Evolutionary conservation across 2,888 invertebrate genomes (phyloP).

Genomic region (Neria commutata): DNA sequence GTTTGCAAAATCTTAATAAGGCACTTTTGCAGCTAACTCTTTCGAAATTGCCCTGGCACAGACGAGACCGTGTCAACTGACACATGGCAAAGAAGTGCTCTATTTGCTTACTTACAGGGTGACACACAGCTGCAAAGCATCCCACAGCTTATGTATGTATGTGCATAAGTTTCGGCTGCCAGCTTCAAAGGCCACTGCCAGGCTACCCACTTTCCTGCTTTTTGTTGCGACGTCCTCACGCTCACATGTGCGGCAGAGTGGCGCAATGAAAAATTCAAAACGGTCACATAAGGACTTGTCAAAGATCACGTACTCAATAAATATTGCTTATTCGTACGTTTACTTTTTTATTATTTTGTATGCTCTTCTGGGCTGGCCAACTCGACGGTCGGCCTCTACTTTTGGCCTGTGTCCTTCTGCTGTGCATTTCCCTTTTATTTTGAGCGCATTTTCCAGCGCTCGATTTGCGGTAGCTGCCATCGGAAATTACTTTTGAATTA

Average conservation of each 20-base stretch:
- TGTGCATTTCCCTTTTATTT: constrained; percentile 31
- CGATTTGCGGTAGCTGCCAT: too few species aligned
- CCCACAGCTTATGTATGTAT: not conserved
- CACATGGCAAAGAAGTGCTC: constrained; percentile 10
- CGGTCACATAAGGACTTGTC: constrained; percentile 61
- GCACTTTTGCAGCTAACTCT: constrained; percentile 38
- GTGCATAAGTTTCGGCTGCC: too few species aligned
- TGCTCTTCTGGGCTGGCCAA: constrained; percentile 21
- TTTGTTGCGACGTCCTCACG: too few species aligned
- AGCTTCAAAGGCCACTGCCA: too few species aligned
- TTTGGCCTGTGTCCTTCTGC: too few species aligned
- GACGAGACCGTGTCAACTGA: constrained; percentile 3
- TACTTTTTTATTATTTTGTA: constrained; percentile 27
- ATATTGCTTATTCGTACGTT: constrained; percentile 58
- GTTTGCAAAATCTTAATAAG: constrained; percentile 52
- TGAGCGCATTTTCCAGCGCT: constrained; percentile 21
- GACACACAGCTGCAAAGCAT: too few species aligned
- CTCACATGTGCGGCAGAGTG: too few species aligned
- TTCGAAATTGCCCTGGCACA: not conserved
- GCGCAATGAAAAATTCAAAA: constrained; percentile 60
- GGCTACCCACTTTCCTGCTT: too few species aligned
- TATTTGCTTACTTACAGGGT: not conserved
- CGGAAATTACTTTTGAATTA: too few species aligned
- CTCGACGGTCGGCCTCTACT: too few species aligned
- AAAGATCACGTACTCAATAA: constrained; percentile 63